A percentile compares a stretch with the other conserved stretches of the same genome.
Evolutionary conservation across 2,113 vertebrate genomes (phyloP).

Genomic region (Prietella phreatophila): DNA sequence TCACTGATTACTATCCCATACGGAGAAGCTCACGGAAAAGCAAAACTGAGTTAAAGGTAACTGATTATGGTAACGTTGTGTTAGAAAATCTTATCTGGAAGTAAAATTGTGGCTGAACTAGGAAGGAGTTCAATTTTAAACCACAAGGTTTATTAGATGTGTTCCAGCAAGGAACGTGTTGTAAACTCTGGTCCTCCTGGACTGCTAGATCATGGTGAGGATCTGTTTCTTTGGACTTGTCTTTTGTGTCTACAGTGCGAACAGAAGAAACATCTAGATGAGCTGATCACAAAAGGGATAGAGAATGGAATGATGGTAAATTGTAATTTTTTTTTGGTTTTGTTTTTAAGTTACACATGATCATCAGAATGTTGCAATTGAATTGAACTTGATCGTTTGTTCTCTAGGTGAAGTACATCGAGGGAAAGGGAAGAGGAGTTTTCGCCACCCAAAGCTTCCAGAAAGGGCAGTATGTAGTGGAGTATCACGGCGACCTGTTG

Average conservation of each 20-base stretch:
- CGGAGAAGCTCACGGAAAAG: conserved; percentile 92
- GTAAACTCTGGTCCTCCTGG: background rate
- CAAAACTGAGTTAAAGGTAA: conserved; percentile 88
- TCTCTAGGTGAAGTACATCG: conserved; percentile 85
- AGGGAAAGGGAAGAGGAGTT: conserved; percentile 86
- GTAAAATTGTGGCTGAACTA: background rate
- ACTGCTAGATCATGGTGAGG: background rate
- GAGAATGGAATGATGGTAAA: conserved; percentile 96
- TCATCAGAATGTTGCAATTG: too few species aligned
- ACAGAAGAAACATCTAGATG: conserved; percentile 86
- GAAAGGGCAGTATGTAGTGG: conserved; percentile 93
- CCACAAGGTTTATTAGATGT: background rate
- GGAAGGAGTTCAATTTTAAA: background rate
- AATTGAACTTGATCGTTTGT: background rate
- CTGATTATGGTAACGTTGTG: too few species aligned
- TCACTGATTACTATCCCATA: conserved; percentile 93
- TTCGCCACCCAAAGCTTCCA: conserved; percentile 86
- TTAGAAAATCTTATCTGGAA: background rate
- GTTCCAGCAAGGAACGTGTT: background rate
- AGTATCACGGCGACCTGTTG: conserved; percentile 95
- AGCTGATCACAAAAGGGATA: conserved; percentile 87
- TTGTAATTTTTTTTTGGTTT: too few species aligned
- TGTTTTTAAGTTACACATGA: background rate
- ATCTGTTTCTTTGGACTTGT: background rate
- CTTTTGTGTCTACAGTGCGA: conserved; percentile 76